Percentiles rank a stretch among this genome's conserved stretches.
Conservation (phyloP, 1,140 invertebrate genomes). For the Zaprionus africanus region DNA sequence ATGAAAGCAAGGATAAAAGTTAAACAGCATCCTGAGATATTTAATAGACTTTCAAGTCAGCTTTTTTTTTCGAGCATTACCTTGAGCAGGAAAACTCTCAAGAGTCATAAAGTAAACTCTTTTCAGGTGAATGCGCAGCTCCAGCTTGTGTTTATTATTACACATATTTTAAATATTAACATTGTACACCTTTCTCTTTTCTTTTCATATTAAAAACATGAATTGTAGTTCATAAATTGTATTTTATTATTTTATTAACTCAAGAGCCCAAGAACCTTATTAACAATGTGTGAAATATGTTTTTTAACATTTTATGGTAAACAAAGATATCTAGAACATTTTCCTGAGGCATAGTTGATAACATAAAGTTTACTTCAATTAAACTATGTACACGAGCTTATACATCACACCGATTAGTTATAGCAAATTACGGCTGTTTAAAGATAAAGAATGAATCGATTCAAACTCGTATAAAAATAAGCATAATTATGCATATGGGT, state of each 20-base stretch:
- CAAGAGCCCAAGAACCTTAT: too few species aligned
- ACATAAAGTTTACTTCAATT: too few species aligned
- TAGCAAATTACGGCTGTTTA: too few species aligned
- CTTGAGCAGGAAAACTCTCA: not conserved
- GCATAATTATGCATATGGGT: not conserved
- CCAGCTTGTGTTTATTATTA: not conserved
- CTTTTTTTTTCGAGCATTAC: not conserved
- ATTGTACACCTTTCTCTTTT: not conserved
- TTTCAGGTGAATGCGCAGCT: not conserved
- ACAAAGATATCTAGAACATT: too few species aligned
- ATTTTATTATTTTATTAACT: too few species aligned
- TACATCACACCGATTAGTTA: too few species aligned
- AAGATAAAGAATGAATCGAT: not conserved
- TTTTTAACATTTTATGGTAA: too few species aligned
- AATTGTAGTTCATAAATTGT: not conserved
- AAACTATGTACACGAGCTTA: too few species aligned
- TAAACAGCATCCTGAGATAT: constrained; percentile 47
- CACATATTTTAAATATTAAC: not conserved
- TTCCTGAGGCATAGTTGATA: too few species aligned
- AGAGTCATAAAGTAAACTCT: not conserved
- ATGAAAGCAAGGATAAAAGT: constrained; percentile 6
- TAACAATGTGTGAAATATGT: too few species aligned
- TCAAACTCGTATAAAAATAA: not conserved
- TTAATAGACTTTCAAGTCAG: constrained; percentile 64
- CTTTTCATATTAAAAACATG: not conserved